Conservation (phyloP, 2,113 vertebrate genomes). For the Catharus minimus region DNA sequence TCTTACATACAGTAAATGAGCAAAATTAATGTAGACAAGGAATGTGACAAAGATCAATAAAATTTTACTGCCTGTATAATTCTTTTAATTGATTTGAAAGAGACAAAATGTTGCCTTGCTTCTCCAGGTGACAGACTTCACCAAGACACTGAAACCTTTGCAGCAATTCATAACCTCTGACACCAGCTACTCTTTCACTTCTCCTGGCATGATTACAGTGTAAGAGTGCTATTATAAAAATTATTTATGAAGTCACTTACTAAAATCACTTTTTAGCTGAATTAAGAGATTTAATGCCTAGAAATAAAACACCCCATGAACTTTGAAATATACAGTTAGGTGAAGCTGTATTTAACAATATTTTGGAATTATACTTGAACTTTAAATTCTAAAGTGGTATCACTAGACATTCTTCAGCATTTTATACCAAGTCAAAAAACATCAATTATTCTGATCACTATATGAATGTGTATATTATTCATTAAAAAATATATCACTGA, state of each 20-base stretch:
- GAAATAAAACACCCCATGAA: slow-evolving; percentile 42
- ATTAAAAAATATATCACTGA: slow-evolving; percentile 24
- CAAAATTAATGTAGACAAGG: neutral
- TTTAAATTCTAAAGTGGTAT: slow-evolving; percentile 55
- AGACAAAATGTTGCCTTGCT: neutral
- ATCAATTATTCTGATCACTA: slow-evolving; percentile 36
- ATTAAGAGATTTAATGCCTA: slow-evolving; percentile 61
- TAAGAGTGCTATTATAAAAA: slow-evolving; percentile 45
- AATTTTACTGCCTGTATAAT: slow-evolving; percentile 48
- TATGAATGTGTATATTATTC: slow-evolving; percentile 38
- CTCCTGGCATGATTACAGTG: slow-evolving; percentile 31
- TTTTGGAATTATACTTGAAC: slow-evolving; percentile 58
- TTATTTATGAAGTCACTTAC: slow-evolving; percentile 55
- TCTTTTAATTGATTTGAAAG: slow-evolving; percentile 47
- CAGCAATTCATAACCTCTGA: slow-evolving; percentile 52
- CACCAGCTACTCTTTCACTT: slow-evolving; percentile 40
- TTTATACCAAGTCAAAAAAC: slow-evolving; percentile 39
- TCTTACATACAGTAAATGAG: neutral
- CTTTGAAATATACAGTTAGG: slow-evolving; percentile 47
- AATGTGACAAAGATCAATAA: slow-evolving; percentile 8
- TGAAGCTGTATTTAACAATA: slow-evolving; percentile 61
- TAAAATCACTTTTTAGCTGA: slow-evolving; percentile 55
- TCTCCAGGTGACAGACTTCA: neutral
- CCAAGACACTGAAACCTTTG: slow-evolving; percentile 22
- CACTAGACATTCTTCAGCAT: slow-evolving; percentile 55